These are phyloP conservation scores for Ailuropoda melanoleuca DNA, from an alignment of 2,113 vertebrate genomes.

Conservation along the genomic window DNA sequence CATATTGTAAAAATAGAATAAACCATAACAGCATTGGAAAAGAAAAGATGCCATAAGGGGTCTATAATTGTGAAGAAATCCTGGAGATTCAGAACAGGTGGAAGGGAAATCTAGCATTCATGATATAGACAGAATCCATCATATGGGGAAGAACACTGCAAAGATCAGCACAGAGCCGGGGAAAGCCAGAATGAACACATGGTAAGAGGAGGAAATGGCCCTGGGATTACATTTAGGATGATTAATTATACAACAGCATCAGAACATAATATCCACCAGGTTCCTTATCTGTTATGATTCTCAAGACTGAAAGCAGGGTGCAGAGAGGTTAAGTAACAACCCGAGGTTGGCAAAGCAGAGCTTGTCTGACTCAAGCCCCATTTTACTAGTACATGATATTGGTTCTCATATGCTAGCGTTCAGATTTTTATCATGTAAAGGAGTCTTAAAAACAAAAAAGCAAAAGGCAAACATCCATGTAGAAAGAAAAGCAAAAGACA, in stretches of 20 bases:
- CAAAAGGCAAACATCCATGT: not conserved
- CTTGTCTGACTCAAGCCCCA: not conserved
- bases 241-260: not conserved
- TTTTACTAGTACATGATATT: not conserved
- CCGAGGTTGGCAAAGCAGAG: not conserved
- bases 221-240: not conserved
- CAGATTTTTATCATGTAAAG: not conserved
- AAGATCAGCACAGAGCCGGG: not conserved
- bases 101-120: not conserved
- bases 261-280: fast-evolving
- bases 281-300: not conserved
- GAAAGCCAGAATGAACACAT: not conserved
- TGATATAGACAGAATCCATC: fast-evolving
- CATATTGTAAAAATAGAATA: not conserved
- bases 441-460: not conserved
- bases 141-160: not conserved
- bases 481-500: not conserved
- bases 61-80: not conserved
- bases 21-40: not conserved
- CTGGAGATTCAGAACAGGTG: not conserved
- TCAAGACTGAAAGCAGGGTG: not conserved
- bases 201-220: not conserved
- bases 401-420: not conserved
- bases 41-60: not conserved
- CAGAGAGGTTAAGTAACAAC: not conserved